Evolutionary conservation across 2,888 invertebrate genomes (phyloP).

Genomic region (Diloba caeruleocephala): DNA sequence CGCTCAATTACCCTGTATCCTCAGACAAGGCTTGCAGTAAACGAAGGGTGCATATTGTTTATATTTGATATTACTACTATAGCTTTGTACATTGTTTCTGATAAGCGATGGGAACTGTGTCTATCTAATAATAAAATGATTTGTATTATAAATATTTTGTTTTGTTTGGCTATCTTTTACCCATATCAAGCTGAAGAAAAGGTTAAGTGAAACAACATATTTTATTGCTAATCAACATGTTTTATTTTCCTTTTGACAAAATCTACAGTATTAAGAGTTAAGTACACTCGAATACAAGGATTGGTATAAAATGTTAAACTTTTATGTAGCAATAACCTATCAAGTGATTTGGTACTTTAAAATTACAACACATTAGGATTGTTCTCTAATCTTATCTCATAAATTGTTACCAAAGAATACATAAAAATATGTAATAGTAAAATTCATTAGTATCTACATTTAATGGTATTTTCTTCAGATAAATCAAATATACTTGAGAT

Average conservation of each 20-base stretch:
- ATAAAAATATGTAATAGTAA: constrained; percentile 38
- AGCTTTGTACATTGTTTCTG: constrained; percentile 92
- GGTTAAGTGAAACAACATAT: constrained; percentile 52
- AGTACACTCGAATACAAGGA: constrained; percentile 89
- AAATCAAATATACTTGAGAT: constrained; percentile 32
- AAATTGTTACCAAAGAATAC: constrained; percentile 54
- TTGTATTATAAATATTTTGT: constrained; percentile 89
- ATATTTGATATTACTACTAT: constrained; percentile 90
- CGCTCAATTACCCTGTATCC: constrained; percentile 89
- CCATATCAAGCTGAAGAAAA: constrained; percentile 5
- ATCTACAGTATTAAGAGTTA: constrained; percentile 87
- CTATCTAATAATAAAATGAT: constrained; percentile 92
- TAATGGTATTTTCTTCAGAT: constrained; percentile 25
- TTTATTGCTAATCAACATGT: constrained; percentile 85
- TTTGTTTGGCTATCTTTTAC: constrained; percentile 57
- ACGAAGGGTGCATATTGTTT: constrained; percentile 89
- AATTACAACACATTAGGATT: constrained; percentile 78
- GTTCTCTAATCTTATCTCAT: constrained; percentile 60
- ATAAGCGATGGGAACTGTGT: constrained; percentile 92
- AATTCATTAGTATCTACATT: constrained; percentile 35
- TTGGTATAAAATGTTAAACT: constrained; percentile 88
- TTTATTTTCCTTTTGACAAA: constrained; percentile 87
- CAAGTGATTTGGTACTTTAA: constrained; percentile 85
- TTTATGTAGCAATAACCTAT: constrained; percentile 83
- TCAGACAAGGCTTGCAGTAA: constrained; percentile 88